Conservation (phyloP, 2,797 vertebrate genomes). For the Hippopotamyrus pictus region DNA sequence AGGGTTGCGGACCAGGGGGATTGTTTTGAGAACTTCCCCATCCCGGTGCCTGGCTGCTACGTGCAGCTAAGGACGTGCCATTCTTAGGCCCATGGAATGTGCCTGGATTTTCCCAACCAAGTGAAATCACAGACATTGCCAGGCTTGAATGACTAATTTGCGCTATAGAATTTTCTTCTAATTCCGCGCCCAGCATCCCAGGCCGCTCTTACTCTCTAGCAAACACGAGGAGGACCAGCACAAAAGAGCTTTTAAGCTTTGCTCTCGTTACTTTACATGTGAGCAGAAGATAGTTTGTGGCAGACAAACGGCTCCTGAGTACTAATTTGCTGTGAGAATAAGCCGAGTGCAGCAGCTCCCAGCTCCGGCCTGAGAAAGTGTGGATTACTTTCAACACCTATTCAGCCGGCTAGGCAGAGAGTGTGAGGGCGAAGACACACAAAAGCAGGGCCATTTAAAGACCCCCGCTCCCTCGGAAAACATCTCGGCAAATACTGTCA, state of each 20-base stretch:
- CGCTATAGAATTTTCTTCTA: slow-evolving; percentile 32
- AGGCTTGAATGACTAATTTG: slow-evolving; percentile 43
- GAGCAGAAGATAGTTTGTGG: slow-evolving; percentile 30
- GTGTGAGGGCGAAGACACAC: background rate
- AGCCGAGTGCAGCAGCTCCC: background rate
- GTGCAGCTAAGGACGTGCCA: slow-evolving; percentile 21
- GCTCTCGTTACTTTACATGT: slow-evolving; percentile 24
- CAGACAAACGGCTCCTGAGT: slow-evolving; percentile 32
- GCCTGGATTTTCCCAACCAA: slow-evolving; percentile 30
- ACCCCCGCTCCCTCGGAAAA: background rate
- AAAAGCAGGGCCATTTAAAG: background rate
- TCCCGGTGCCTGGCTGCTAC: slow-evolving; percentile 9
- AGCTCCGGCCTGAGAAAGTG: slow-evolving; percentile 26
- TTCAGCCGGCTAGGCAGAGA: slow-evolving; percentile 2
- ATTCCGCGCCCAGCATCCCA: slow-evolving; percentile 8
- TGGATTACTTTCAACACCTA: slow-evolving; percentile 25
- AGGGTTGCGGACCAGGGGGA: background rate
- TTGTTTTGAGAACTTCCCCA: slow-evolving; percentile 27
- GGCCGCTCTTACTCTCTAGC: slow-evolving; percentile 22
- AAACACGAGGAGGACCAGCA: slow-evolving; percentile 27
- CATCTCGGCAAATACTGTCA: background rate
- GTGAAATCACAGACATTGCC: slow-evolving; percentile 45
- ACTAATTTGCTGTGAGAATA: slow-evolving; percentile 21
- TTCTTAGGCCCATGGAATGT: slow-evolving; percentile 39
- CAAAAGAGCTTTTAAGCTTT: slow-evolving; percentile 36